Evolutionary conservation across 2,797 vertebrate genomes (phyloP).

Genomic region (Menidia menidia): DNA sequence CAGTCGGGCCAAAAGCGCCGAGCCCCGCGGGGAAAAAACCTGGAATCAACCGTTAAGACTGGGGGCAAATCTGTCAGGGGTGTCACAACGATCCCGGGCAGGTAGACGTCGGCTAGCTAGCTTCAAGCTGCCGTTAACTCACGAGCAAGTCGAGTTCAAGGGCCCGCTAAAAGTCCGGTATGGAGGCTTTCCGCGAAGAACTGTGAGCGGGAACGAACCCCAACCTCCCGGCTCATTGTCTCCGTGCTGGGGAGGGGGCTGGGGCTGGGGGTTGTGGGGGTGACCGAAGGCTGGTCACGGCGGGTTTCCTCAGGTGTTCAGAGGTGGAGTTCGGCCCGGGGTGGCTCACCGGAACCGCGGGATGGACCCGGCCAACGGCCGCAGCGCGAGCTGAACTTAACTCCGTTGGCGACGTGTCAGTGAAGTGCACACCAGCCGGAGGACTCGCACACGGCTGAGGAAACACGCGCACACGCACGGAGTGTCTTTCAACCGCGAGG

Average conservation of each 20-base stretch:
- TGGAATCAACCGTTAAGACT: background rate
- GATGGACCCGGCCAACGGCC: background rate
- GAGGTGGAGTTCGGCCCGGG: background rate
- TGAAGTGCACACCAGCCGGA: constrained; percentile 13
- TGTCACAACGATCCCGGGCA: constrained; percentile 31
- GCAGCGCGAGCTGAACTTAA: background rate
- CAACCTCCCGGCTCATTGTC: background rate
- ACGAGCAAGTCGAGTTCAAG: background rate
- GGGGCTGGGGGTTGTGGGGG: too few species aligned
- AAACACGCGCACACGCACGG: too few species aligned
- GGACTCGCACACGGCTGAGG: too few species aligned
- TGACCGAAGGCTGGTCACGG: too few species aligned
- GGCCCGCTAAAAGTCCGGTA: background rate
- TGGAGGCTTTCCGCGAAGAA: background rate
- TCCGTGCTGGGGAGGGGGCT: too few species aligned
- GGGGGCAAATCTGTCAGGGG: background rate
- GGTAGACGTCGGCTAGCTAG: constrained; percentile 37
- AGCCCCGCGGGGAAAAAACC: background rate
- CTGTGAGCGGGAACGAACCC: too few species aligned
- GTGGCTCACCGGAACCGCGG: constrained; percentile 18
- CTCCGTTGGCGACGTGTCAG: constrained; percentile 10
- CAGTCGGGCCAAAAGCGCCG: too few species aligned
- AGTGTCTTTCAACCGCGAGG: too few species aligned
- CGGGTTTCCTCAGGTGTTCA: too few species aligned
- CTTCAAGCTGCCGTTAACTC: constrained; percentile 4